phyloP scores from a whole-genome alignment of 2,797 vertebrate species.

The Oreochromis grahami region DNA sequence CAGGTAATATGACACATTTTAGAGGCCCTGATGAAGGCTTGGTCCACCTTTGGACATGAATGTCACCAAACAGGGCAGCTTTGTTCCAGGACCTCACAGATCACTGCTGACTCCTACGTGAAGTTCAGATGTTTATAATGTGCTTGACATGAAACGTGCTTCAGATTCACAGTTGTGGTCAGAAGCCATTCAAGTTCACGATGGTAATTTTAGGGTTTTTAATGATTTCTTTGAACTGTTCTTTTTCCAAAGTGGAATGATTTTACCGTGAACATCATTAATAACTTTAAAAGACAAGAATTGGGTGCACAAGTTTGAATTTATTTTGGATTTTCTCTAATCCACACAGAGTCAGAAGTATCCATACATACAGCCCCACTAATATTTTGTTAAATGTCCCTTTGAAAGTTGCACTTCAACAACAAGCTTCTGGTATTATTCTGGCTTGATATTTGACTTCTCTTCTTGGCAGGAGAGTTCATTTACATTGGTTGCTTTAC shows the following conservation, averaged over 20 bases:
- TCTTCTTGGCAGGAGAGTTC: neutral
- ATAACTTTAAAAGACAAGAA: neutral
- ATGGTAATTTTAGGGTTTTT: neutral
- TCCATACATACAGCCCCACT: neutral
- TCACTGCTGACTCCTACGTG: neutral
- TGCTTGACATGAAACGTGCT: neutral
- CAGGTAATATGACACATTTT: neutral
- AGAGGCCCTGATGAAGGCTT: neutral
- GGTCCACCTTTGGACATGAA: neutral
- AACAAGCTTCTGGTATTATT: neutral
- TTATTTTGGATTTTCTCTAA: neutral
- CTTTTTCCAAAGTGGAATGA: neutral
- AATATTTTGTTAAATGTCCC: neutral
- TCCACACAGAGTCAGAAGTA: neutral
- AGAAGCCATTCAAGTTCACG: neutral
- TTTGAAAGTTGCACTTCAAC: neutral
- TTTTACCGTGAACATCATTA: accelerated
- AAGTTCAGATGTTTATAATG: neutral
- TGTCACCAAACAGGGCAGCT: neutral
- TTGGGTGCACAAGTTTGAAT: neutral
- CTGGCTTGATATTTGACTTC: neutral
- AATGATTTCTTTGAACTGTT: neutral
- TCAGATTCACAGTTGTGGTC: neutral
- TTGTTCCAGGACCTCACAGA: neutral
- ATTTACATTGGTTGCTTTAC: neutral